Percentiles rank a stretch among this genome's conserved stretches.
These are phyloP conservation scores for Montipora foliosa DNA, from an alignment of 64 coral and sea anemone species.

Conservation along the genomic window DNA sequence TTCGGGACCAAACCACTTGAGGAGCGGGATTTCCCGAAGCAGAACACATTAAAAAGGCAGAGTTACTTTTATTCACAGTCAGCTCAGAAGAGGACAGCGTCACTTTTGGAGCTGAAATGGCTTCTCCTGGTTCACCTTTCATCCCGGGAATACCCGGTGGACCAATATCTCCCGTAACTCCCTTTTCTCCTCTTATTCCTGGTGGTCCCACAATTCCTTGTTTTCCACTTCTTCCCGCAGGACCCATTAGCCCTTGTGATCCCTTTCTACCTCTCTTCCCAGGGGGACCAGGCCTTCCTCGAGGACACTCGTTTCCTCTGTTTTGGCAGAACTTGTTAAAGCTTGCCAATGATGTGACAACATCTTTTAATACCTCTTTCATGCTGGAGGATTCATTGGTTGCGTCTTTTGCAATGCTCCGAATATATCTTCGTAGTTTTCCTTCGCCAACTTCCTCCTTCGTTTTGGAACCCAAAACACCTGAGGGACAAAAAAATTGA, in stretches of 20 bases:
- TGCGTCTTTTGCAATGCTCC: not conserved
- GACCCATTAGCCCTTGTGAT: constrained; percentile 6
- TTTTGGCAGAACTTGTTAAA: not conserved
- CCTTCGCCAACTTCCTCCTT: not conserved
- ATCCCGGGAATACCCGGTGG: constrained; percentile 26
- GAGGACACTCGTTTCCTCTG: not conserved
- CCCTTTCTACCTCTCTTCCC: constrained; percentile 25
- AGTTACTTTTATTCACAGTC: constrained; percentile 21
- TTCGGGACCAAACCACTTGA: not conserved
- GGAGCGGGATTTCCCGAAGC: constrained; percentile 6
- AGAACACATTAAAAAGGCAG: not conserved
- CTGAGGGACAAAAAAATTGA: too few relatives aligned
- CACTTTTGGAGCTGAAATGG: not conserved
- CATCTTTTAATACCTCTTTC: not conserved
- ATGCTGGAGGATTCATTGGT: not conserved
- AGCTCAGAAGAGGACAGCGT: not conserved
- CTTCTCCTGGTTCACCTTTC: constrained; percentile 35
- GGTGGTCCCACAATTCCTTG: constrained; percentile 44
- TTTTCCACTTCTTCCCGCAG: constrained; percentile 7
- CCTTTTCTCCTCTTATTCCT: constrained; percentile 30
- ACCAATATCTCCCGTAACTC: constrained; percentile 28
- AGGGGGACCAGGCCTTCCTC: not conserved
- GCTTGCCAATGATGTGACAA: not conserved
- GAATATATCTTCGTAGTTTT: not conserved
- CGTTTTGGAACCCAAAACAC: too few relatives aligned